Percentiles rank a stretch among this genome's conserved stretches.
These are phyloP conservation scores for Romanogobio albipinnatus DNA, from an alignment of 2,113 vertebrate species.

Conservation along the genomic window DNA sequence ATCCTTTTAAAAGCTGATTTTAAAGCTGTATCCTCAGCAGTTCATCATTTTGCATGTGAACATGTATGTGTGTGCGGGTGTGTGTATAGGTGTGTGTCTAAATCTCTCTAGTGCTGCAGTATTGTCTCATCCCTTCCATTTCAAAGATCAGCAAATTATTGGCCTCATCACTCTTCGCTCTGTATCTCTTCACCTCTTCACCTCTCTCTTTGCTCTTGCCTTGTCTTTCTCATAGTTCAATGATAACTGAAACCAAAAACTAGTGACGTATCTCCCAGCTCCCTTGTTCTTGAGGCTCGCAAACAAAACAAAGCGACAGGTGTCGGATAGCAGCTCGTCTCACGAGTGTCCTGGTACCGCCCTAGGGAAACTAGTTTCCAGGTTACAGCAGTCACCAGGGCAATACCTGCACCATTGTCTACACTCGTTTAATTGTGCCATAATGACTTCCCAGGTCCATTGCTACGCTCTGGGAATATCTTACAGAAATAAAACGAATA, in stretches of 20 bases:
- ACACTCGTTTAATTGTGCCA: neutral
- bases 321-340: constrained; percentile 72
- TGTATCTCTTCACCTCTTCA: neutral
- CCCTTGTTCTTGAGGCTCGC: constrained; percentile 58
- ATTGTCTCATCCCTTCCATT: constrained; percentile 51
- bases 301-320: constrained; percentile 69
- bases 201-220: constrained; percentile 49
- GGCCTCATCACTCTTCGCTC: constrained; percentile 38
- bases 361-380: constrained; percentile 50
- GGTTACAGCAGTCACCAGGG: constrained; percentile 49
- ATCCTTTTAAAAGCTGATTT: constrained; percentile 19
- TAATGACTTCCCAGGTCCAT: constrained; percentile 28
- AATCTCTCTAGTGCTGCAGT: constrained; percentile 50
- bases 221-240: constrained; percentile 23
- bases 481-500: neutral
- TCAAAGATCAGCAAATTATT: constrained; percentile 47
- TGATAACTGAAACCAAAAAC: constrained; percentile 62
- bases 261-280: constrained; percentile 66
- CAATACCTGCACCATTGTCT: neutral
- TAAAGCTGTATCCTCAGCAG: neutral
- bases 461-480: neutral
- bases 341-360: constrained; percentile 52
- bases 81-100: constrained; percentile 3
- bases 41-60: neutral
- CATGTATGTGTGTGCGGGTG: constrained; percentile 28